Percentiles rank a stretch among this genome's conserved stretches.
These are phyloP conservation scores for Ailuropoda melanoleuca DNA, from an alignment of 2,113 vertebrate species.

Conservation along the genomic window DNA sequence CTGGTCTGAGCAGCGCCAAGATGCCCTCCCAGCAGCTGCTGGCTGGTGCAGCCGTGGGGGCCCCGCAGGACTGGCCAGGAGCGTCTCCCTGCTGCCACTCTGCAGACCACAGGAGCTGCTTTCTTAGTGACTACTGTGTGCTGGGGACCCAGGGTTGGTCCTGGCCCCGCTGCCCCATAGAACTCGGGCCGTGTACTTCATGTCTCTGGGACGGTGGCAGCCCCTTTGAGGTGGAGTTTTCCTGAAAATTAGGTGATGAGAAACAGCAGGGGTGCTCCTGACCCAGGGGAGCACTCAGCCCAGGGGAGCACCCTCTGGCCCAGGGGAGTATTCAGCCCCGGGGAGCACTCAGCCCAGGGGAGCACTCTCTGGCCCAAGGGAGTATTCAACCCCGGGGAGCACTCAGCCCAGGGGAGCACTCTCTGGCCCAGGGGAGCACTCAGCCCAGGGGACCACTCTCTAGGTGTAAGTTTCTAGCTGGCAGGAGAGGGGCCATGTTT, in stretches of 20 bases:
- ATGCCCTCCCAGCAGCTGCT: too few relatives aligned
- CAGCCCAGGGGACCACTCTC: too few relatives aligned
- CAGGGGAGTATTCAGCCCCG: too few relatives aligned
- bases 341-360: too few relatives aligned
- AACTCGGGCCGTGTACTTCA: too few relatives aligned
- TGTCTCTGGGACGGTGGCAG: accelerated
- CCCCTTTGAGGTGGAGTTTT: not conserved
- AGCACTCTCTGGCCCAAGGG: too few relatives aligned
- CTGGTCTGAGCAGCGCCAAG: not conserved
- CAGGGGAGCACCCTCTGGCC: too few relatives aligned
- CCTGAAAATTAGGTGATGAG: not conserved
- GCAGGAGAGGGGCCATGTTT: not conserved
- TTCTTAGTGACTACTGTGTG: accelerated
- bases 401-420: not conserved
- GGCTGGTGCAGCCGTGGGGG: not conserved
- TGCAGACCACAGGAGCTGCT: accelerated
- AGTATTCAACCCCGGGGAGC: too few relatives aligned
- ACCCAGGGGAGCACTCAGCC: too few relatives aligned
- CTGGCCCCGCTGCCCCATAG: not conserved
- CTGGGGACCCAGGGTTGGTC: not conserved
- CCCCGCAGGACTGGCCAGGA: accelerated
- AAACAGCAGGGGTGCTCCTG: not conserved
- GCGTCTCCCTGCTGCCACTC: accelerated
- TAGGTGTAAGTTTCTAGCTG: not conserved
- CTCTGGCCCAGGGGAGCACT: too few relatives aligned